phyloP scores from a whole-genome alignment of 2,888 invertebrate genomes.

The Athripsodes cinereus region DNA sequence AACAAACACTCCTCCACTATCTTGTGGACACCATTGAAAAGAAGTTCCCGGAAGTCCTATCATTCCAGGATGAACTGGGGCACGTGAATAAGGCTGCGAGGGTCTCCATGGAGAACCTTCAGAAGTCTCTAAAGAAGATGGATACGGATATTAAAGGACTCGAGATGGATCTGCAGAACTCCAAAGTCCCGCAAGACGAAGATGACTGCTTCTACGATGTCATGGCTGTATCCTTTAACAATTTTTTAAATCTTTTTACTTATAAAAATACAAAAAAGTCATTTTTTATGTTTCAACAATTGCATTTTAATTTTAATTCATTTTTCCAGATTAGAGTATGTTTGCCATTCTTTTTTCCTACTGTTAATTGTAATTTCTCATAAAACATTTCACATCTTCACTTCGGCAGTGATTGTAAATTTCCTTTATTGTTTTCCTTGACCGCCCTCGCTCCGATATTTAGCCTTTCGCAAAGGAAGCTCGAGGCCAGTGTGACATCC shows the following conservation, averaged over 20 bases:
- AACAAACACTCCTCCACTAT: slow-evolving; percentile 88
- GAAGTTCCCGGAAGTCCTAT: slow-evolving; percentile 80
- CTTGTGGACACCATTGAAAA: slow-evolving; percentile 81
- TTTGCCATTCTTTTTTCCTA: too few relatives aligned
- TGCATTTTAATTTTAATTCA: too few relatives aligned
- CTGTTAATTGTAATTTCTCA: too few relatives aligned
- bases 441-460: slow-evolving; percentile 1
- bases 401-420: too few relatives aligned
- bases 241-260: too few relatives aligned
- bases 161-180: slow-evolving; percentile 85
- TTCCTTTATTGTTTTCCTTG: slow-evolving; percentile 14
- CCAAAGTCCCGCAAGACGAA: slow-evolving; percentile 69
- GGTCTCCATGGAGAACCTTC: slow-evolving; percentile 75
- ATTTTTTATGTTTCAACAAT: too few relatives aligned
- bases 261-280: too few relatives aligned
- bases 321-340: too few relatives aligned
- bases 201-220: slow-evolving; percentile 81
- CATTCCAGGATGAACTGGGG: slow-evolving; percentile 80
- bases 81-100: slow-evolving; percentile 88
- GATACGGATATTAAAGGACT: slow-evolving; percentile 80
- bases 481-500: slow-evolving; percentile 76
- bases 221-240: slow-evolving; percentile 85
- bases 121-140: slow-evolving; percentile 78
- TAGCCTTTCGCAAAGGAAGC: slow-evolving; percentile 73
- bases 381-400: too few relatives aligned